phyloP scores from a whole-genome alignment of 2,888 invertebrate genomes.

The Spodoptera exigua region DNA sequence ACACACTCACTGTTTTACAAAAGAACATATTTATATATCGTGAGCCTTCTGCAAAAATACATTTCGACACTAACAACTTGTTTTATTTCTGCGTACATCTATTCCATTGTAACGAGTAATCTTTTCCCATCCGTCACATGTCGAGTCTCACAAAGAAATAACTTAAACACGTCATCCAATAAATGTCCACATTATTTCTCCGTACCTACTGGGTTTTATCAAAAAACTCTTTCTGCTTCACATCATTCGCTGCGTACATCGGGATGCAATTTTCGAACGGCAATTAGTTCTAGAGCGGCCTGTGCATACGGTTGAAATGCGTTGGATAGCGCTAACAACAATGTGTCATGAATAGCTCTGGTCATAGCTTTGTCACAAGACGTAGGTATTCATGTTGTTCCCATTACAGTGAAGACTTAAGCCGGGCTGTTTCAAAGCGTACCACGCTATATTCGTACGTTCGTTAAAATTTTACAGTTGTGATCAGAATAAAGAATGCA shows the following conservation, averaged over 20 bases:
- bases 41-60: constrained; percentile 24
- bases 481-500: constrained; percentile 14
- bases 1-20: constrained; percentile 20
- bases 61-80: constrained; percentile 15
- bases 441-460: constrained; percentile 2
- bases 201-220: constrained; percentile 22
- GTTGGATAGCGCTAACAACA: constrained; percentile 29
- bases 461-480: constrained; percentile 31
- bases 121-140: constrained; percentile 22
- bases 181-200: constrained; percentile 28
- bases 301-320: constrained; percentile 22
- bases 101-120: constrained; percentile 37
- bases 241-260: constrained; percentile 12
- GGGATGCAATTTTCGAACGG: constrained; percentile 46
- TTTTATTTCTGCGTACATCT: constrained; percentile 40
- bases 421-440: constrained; percentile 22
- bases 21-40: constrained; percentile 30
- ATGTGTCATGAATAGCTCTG: constrained; percentile 31
- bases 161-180: constrained; percentile 26
- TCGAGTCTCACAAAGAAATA: constrained; percentile 20
- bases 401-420: constrained; percentile 17
- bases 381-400: constrained; percentile 35
- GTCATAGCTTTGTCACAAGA: constrained; percentile 30
- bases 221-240: constrained; percentile 37
- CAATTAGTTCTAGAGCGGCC: constrained; percentile 49